Base-by-base conservation (phyloP, 2,888 invertebrate genomes). In the Panopea generosa region DNA sequence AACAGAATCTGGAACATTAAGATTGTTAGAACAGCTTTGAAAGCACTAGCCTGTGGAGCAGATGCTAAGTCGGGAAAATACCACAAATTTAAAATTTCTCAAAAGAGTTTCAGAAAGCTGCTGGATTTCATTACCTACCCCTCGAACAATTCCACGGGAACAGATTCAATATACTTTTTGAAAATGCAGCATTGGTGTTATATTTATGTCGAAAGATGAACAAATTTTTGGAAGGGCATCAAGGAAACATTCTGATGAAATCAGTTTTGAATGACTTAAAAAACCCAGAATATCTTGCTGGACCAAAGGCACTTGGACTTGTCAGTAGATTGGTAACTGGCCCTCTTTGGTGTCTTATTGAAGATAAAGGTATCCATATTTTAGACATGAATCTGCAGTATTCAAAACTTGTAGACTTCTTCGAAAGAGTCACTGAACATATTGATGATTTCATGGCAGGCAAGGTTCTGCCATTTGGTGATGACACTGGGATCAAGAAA, bases 131-230 rank as follows among this genome's bases (percentile, higher is more conserved):
- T 9, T 52, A 49, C 16, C 3, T 76, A 1, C 73, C 77, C 11
- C 49, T 81, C 3, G 56, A 74, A 47, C 49, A 40, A 18, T 84
- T 77, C 40, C 62, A 61, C 38, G 82, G 80, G 4, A 84, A 82
- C 43, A 43, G 79, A 2, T 84, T 84, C 33, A 84, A 82, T 33
- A 69, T 82, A 11, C 33, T 80, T 33, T 83, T 84, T 74, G 56
- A 65, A 20, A 59, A 52, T 24, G 52, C 65, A 6, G 59, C 60
- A n/a, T 18, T 50, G 14, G 33, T 55, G 7, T 66, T 61, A 29
- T 66, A 60, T 26, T 24, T 72, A 9, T 11, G 43, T 11, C n/a
- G 29, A 0, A 43, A 65, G 22, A 59, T 71, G 1, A 16, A 27
- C 14, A 61, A 70, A 22, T 84, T 63, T 59, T 60, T 70, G 20